Evolutionary conservation across 1,140 invertebrate genomes (phyloP), one percentile per base, ranked within the genome.

Genomic region (Leptopilina boulardi): DNA sequence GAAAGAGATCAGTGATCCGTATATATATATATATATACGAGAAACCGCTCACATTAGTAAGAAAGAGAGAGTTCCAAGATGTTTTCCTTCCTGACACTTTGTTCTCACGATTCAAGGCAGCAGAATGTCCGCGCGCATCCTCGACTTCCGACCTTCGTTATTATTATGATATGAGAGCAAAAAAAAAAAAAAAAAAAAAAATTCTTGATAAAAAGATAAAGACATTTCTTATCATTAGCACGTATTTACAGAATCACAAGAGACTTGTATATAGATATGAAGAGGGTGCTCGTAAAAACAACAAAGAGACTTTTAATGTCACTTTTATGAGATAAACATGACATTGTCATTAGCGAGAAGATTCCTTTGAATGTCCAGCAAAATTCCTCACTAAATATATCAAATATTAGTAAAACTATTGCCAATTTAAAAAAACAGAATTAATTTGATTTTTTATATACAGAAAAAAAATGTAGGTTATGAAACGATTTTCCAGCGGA

Each of bases 31-130:
- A 38, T 38, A 38, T 38, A 82, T 77, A 75, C 77, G 71, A 77
- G 75, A 77, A 77, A 72, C 38, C 70, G 75, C 76, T 80, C 70
- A 74, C 75, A n/a, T n/a, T n/a, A n/a, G n/a, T n/a, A n/a, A n/a
- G n/a, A n/a, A n/a, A n/a, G n/a, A n/a, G n/a, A n/a, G n/a, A 82
- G 51, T 76, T 77, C 71, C 72, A 77, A 72, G 77, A 79, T 72
- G 77, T 74, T 83, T 85, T 83, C 81, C 83, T 85, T 71, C 79
- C 76, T 81, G 75, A 76, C 80, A 82, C 71, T 73, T 79, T 81
- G 82, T 86, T 86, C 85, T 86, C 85, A 86, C 85, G 83, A 78
- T 54, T 80, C 71, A 72, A 71, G 51, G 30, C 72, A 54, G 21
- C 72, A 70, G 75, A 82, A 44, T 15, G 23, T 66, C 56, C 23